Conservation (phyloP, 1,140 invertebrate genomes). For the Drosophila nannoptera region DNA sequence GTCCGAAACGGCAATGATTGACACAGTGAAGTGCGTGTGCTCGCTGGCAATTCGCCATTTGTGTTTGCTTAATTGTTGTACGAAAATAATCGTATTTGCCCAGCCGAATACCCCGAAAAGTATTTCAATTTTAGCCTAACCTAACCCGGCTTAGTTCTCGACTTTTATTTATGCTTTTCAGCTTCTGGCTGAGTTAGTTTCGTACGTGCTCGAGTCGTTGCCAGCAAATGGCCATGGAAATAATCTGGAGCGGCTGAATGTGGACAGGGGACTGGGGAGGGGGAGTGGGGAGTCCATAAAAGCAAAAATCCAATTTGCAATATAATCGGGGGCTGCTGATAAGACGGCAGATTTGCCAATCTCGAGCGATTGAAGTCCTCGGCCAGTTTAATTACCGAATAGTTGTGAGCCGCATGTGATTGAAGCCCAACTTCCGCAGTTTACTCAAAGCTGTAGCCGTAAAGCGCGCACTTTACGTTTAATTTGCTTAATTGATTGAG, state of each 20-base stretch:
- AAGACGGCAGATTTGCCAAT: slow-evolving; percentile 38
- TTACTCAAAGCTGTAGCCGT: background rate
- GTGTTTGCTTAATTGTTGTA: slow-evolving; percentile 62
- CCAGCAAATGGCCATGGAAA: background rate
- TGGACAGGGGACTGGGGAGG: no score
- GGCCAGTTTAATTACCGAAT: slow-evolving; percentile 9
- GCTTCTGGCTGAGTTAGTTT: slow-evolving; percentile 14
- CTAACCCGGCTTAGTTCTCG: background rate
- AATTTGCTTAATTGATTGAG: slow-evolving; percentile 45
- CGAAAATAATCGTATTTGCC: slow-evolving; percentile 32
- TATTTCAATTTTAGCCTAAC: slow-evolving; percentile 35
- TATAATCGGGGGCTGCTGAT: slow-evolving; percentile 39
- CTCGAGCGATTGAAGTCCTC: background rate
- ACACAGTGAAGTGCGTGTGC: slow-evolving; percentile 60
- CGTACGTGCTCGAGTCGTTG: slow-evolving; percentile 52
- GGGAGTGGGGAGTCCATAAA: slow-evolving; percentile 36
- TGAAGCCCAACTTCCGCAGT: slow-evolving; percentile 40
- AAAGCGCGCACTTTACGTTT: slow-evolving; percentile 22
- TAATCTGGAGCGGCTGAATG: background rate
- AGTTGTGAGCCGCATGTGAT: slow-evolving; percentile 21
- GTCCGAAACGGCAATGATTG: slow-evolving; percentile 47
- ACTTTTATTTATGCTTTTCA: slow-evolving; percentile 1
- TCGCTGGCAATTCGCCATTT: slow-evolving; percentile 47
- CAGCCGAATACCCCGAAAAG: slow-evolving; percentile 48
- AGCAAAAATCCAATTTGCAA: slow-evolving; percentile 46